Base-by-base conservation (phyloP, 2,797 vertebrate genomes). In the Hydrophis major region DNA sequence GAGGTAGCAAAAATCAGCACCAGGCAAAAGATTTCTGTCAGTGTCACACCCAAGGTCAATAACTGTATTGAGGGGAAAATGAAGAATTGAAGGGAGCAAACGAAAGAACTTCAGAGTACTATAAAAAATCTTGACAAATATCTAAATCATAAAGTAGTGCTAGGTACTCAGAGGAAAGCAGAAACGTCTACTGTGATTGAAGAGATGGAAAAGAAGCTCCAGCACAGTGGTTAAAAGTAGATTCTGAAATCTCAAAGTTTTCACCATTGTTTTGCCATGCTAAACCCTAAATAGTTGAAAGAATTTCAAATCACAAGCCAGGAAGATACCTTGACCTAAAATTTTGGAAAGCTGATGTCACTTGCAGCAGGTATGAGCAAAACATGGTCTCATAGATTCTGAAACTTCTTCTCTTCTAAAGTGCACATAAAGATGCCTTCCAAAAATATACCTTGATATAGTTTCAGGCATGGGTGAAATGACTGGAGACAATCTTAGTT, bases 101-200 rank as follows among this genome's bases (percentile, higher is more conserved):
- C 94, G 47, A 91, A 92, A 87, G 57, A 61, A n/a, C 89, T 63
- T 91, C 69, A 87, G 69, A 53, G 42, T 86, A n/a, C 89, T 37
- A 94, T 92, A 63, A 63, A 91, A 61, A 63, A 89, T 37, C 56
- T 42, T 83, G 50, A 63, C 88, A 88, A 92, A 83, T 94, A 69
- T 50, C 55, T 28, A 89, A 92, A 32, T 88, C n/a, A 88, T 27
- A 78, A 88, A 90, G n/a, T n/a, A 90, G 53, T 53, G 78, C 56
- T 25, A 32, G 57, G 37, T 55, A 88, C 47, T 56, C 13, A 20
- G 42, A 91, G 91, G n/a, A 89, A 89, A 16, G 59, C 25, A 87
- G 87, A 91, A n/a, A 22, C 63, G 93, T 83, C 93, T 86, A 91
- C n/a, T 92, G 6, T 66, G 88, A 90, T 93, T 89, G 66, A 90